Evolutionary conservation across 2,797 vertebrate genomes (phyloP).

Genomic region (Mus minutoides): DNA sequence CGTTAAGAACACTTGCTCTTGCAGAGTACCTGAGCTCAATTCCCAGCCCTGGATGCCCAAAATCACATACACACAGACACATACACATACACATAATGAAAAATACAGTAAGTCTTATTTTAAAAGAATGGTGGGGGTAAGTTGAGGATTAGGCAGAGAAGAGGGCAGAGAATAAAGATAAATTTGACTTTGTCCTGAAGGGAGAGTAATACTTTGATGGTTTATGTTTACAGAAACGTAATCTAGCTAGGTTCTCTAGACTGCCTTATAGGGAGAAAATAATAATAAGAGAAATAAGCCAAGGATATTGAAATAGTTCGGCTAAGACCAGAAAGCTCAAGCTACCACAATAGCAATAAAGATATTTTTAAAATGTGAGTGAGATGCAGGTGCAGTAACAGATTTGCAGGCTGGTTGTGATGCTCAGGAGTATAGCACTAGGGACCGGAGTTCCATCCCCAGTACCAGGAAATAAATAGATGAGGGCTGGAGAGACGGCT

Average conservation of each 20-base stretch:
- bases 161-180: background rate
- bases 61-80: background rate
- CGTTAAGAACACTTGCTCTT: background rate
- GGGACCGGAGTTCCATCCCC: background rate
- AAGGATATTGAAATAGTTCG: background rate
- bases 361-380: background rate
- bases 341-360: background rate
- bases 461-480: background rate
- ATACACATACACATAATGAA: background rate
- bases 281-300: conserved; percentile 1
- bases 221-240: background rate
- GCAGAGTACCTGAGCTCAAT: background rate
- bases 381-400: background rate
- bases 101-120: background rate
- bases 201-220: background rate
- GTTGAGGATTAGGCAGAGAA: background rate
- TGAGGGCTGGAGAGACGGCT: background rate
- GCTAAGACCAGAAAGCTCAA: background rate
- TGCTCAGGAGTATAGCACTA: background rate
- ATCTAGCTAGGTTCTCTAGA: background rate
- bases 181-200: background rate
- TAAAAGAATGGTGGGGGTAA: background rate
- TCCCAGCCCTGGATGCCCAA: background rate
- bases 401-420: background rate
- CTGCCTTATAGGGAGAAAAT: conserved; percentile 1